Evolutionary conservation across 2,797 vertebrate species (phyloP).

Genomic region (Oreortyx pictus): DNA sequence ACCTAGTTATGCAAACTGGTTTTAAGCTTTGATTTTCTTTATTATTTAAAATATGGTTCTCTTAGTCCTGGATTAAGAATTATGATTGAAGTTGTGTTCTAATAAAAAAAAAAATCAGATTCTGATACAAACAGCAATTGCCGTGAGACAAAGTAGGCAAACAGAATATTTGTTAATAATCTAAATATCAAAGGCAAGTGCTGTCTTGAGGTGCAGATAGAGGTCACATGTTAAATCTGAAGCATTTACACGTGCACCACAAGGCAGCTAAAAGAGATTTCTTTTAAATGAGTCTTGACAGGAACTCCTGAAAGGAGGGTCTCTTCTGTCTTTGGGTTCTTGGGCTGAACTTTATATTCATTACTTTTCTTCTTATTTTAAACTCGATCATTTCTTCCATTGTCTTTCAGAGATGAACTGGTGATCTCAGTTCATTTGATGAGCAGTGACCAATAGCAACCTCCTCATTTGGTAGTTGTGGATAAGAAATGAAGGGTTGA

Average conservation of each 20-base stretch:
- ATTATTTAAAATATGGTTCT: conserved; percentile 22
- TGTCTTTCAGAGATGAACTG: conserved; percentile 25
- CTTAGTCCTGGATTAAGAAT: conserved; percentile 14
- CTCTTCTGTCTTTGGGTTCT: conserved; percentile 57
- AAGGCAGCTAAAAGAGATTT: conserved; percentile 16
- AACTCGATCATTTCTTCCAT: conserved; percentile 31
- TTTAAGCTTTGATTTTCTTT: conserved; percentile 73
- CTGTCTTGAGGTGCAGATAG: conserved; percentile 51
- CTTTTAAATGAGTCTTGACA: not conserved
- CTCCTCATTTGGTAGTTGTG: not conserved
- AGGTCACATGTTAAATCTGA: conserved; percentile 48
- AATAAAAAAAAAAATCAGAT: not conserved
- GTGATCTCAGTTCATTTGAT: not conserved
- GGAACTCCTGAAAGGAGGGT: conserved; percentile 72
- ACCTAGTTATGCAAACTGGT: conserved; percentile 61
- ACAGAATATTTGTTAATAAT: not conserved
- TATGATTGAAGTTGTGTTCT: conserved; percentile 32
- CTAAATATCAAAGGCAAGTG: not conserved
- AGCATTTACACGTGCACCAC: conserved; percentile 41
- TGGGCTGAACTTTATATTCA: conserved; percentile 58
- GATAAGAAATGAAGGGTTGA: not conserved
- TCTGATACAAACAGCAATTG: not conserved
- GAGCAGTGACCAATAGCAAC: not conserved
- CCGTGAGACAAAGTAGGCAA: not conserved
- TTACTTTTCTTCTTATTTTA: conserved; percentile 54